phyloP scores from a whole-genome alignment of 2,888 invertebrate species.

The Xylota segnis region DNA sequence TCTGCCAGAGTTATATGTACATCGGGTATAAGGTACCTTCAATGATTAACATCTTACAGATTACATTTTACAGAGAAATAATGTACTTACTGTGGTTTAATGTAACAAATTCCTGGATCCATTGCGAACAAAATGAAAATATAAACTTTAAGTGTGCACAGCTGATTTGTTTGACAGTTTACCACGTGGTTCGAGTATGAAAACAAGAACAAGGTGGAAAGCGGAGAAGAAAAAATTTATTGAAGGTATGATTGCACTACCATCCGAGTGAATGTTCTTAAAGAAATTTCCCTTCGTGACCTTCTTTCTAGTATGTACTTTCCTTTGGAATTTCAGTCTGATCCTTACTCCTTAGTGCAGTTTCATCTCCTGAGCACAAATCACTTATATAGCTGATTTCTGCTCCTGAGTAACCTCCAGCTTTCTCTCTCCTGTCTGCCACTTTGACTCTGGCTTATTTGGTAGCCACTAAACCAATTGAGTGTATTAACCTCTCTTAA shows the following conservation, averaged over 20 bases:
- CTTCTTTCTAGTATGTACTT: neutral
- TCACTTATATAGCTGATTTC: no score
- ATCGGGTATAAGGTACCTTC: conserved; percentile 78
- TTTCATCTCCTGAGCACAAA: no score
- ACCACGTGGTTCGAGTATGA: conserved; percentile 29
- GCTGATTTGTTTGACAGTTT: conserved; percentile 55
- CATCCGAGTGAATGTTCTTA: neutral
- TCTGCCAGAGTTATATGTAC: conserved; percentile 56
- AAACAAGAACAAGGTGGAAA: neutral
- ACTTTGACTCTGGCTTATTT: no score
- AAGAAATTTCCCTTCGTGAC: neutral
- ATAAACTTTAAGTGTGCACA: conserved; percentile 22
- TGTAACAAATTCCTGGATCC: conserved; percentile 83
- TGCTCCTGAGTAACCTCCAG: no score
- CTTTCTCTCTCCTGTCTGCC: no score
- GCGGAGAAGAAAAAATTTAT: neutral
- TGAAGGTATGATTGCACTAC: neutral
- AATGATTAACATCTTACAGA: neutral
- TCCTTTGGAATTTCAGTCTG: no score
- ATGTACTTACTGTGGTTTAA: conserved; percentile 81
- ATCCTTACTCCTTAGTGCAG: no score
- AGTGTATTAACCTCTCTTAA: no score
- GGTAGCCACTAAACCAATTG: no score
- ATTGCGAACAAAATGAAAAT: conserved; percentile 74
- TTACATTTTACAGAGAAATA: neutral